Percentiles rank a stretch among this genome's conserved stretches.
Conservation (phyloP, 2,113 vertebrate species). For the Otis tarda region DNA sequence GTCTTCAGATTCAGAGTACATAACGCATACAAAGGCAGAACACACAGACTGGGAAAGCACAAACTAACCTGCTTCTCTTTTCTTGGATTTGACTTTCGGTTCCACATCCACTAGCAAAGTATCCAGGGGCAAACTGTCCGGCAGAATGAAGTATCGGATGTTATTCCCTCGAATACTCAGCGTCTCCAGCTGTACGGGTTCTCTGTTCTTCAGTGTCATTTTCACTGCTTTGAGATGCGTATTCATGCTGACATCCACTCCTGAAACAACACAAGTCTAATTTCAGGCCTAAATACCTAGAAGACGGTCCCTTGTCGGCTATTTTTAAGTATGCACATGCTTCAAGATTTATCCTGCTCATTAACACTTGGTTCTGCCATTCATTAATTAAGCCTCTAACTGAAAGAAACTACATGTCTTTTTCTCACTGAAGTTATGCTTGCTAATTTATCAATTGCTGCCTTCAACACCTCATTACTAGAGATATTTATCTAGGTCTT, state of each 20-base stretch:
- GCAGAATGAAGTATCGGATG: conserved; percentile 97
- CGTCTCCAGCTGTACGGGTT: conserved; percentile 94
- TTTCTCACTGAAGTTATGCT: neutral
- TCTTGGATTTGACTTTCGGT: conserved; percentile 98
- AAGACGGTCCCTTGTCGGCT: neutral
- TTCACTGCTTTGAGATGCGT: conserved; percentile 98
- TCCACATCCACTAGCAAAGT: conserved; percentile 97
- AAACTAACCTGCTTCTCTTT: conserved; percentile 94
- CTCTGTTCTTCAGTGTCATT: conserved; percentile 98
- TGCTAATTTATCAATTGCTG: neutral
- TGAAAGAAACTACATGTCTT: neutral
- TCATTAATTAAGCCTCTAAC: neutral
- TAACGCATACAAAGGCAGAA: neutral
- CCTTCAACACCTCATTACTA: neutral
- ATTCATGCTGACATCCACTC: conserved; percentile 98
- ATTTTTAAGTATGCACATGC: neutral
- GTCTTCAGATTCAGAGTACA: neutral
- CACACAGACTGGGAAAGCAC: neutral
- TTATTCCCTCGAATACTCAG: conserved; percentile 98
- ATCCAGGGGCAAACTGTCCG: conserved; percentile 96
- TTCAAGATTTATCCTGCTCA: neutral
- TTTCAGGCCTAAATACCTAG: neutral
- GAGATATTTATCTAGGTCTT: neutral
- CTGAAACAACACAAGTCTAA: conserved; percentile 62
- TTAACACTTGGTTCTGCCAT: neutral